Base-by-base conservation (phyloP, 2,113 vertebrate species). In the Datnioides undecimradiatus region DNA sequence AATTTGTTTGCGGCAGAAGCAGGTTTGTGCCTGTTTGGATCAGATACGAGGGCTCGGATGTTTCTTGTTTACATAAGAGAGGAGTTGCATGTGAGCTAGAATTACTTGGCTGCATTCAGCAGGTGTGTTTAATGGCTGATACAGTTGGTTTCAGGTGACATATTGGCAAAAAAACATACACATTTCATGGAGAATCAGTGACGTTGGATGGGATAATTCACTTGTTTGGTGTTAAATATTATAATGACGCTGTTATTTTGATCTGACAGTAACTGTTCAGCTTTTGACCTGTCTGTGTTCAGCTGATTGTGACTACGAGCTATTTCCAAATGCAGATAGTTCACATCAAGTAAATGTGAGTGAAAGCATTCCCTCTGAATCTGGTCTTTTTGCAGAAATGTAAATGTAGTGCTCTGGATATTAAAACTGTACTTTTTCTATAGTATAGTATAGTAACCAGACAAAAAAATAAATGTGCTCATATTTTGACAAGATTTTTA, bases 41-140 rank as follows among this genome's bases (percentile, higher is more conserved):
- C 60, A 29, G 54, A 73, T 29, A 13, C 46, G 1, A 1, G 3
- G 16, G 49, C 33, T 66, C 11, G 23, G 25, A 68, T 66, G 36
- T 38, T 11, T 65, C 54, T 36, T 80, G 78, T 80, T 85, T 58
- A 80, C 57, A 25, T 43, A 40, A 60, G 58, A 73, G 14, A 21
- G 1, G 13, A 59, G 29, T 48, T 29, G n/a, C 64, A 75, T 68
- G 84, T 75, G 75, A 73, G 51, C 33, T 52, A 1, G 23, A 63
- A 1, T 67, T 13, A 71, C 65, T 4, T 41, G 64, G 58, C 52
- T 73, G 34, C 5, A 2, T 51, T 70, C 27, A 54, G 38, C 16
- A n/a, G 54, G 14, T 23, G 27, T 16, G 46, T 82, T 65, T 45
- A 3, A 43, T 33, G 11, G 34, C 48, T 45, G 40, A 54, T 54